Percentiles rank a stretch among this genome's conserved stretches.
phyloP scores from a whole-genome alignment of 2,888 invertebrate species.

The Prosopocoilus inquinatus region DNA sequence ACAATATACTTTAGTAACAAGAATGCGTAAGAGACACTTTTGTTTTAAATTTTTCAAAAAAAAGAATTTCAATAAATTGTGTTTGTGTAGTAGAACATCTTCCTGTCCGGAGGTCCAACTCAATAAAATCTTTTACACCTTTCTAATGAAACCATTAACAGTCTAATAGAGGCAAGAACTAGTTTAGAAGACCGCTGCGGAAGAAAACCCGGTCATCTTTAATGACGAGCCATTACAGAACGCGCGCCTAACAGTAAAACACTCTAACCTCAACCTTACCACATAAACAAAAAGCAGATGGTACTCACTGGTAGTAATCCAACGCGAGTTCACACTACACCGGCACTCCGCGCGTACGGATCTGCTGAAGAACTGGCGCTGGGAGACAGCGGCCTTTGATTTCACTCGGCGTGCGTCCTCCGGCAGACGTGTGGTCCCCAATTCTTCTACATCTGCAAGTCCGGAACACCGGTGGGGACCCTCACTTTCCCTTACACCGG shows the following conservation, averaged over 20 bases:
- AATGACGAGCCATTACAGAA: neutral
- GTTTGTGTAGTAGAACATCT: too few species aligned
- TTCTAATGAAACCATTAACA: too few species aligned
- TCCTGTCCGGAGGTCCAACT: too few species aligned
- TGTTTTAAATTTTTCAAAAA: too few species aligned
- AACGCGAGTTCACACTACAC: conserved; percentile 7
- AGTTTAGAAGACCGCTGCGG: too few species aligned
- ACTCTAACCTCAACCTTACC: neutral
- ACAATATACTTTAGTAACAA: too few species aligned
- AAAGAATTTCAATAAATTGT: too few species aligned
- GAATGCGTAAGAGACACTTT: too few species aligned
- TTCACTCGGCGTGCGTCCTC: conserved; percentile 13
- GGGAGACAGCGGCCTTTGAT: conserved; percentile 14
- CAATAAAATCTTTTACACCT: too few species aligned
- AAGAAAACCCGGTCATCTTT: too few species aligned
- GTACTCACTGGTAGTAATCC: conserved; percentile 11
- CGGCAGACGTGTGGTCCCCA: neutral
- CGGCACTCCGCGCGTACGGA: conserved; percentile 14
- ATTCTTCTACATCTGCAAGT: neutral
- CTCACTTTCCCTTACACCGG: conserved; percentile 14
- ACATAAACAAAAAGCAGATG: neutral
- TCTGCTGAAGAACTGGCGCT: conserved; percentile 16
- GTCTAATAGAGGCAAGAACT: too few species aligned
- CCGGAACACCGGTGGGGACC: conserved; percentile 3
- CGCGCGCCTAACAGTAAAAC: neutral